A percentile compares a stretch with the other conserved stretches of the same genome.
phyloP scores from a whole-genome alignment of 92 coral and sea anemone genomes.

The Phenganax marumi region DNA sequence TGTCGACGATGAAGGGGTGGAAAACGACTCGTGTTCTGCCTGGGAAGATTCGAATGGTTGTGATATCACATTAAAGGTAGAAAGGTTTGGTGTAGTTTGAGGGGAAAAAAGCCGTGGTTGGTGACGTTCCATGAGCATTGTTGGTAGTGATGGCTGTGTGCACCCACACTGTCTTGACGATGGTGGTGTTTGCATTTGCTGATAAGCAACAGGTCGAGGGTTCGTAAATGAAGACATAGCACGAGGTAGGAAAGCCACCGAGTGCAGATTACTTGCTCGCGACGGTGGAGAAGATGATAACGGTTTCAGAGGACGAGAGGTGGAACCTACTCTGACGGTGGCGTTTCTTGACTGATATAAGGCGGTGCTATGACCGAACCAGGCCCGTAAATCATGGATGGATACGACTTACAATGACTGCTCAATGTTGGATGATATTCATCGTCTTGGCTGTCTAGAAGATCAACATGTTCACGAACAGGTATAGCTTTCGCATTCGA shows the following conservation, averaged over 20 bases:
- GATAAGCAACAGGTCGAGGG: not conserved
- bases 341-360: not conserved
- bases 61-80: no score
- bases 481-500: no score
- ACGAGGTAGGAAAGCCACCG: no score
- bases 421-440: no score
- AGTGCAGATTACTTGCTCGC: not conserved
- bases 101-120: not conserved
- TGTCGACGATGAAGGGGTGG: not conserved
- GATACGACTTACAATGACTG: no score
- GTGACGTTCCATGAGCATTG: not conserved
- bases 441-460: no score
- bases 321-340: constrained; percentile 2
- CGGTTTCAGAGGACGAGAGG: not conserved
- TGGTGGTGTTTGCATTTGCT: not conserved
- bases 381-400: no score
- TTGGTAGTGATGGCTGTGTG: not conserved
- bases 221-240: not conserved
- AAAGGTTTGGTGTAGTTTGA: not conserved
- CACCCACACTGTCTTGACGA: not conserved
- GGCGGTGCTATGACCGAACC: no score
- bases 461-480: no score
- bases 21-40: not conserved
- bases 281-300: not conserved
- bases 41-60: no score